These are phyloP conservation scores for Hydra vulgaris DNA, from an alignment of 30 jellyfish, hydroid and myxozoan species.

Conservation along the genomic window DNA sequence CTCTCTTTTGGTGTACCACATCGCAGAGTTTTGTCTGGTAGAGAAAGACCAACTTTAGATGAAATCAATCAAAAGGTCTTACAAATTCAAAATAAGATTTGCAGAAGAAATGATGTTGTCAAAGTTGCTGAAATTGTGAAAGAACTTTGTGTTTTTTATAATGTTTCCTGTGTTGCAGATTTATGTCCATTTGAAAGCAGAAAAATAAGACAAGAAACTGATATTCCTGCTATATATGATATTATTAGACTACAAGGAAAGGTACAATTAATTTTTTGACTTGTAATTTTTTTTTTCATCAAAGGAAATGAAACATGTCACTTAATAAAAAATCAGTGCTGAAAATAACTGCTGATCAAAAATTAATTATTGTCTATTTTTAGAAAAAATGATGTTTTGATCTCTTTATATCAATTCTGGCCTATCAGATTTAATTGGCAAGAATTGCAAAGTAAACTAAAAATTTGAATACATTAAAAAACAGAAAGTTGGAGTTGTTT, in stretches of 20 bases:
- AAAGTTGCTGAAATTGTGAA: constrained; percentile 21
- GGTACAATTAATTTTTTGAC: constrained; percentile 8
- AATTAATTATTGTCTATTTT: too few relatives aligned
- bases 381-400: too few relatives aligned
- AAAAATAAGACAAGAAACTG: constrained; percentile 31
- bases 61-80: constrained; percentile 21
- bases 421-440: too few relatives aligned
- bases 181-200: constrained; percentile 22
- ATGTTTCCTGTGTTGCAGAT: constrained; percentile 16
- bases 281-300: too few relatives aligned
- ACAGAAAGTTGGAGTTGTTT: too few relatives aligned
- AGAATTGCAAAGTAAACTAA: too few relatives aligned
- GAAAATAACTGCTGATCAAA: too few relatives aligned
- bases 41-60: constrained; percentile 22
- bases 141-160: constrained; percentile 22
- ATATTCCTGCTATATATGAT: constrained; percentile 57
- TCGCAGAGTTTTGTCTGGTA: constrained; percentile 5
- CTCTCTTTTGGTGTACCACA: constrained; percentile 10
- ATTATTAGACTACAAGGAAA: constrained; percentile 42
- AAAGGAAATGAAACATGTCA: too few relatives aligned
- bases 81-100: constrained; percentile 16
- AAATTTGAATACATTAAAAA: too few relatives aligned
- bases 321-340: too few relatives aligned
- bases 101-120: constrained; percentile 15
- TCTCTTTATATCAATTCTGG: too few relatives aligned